Evolutionary conservation across 92 coral and sea anemone genomes (phyloP).

Genomic region (Muricea muricata): DNA sequence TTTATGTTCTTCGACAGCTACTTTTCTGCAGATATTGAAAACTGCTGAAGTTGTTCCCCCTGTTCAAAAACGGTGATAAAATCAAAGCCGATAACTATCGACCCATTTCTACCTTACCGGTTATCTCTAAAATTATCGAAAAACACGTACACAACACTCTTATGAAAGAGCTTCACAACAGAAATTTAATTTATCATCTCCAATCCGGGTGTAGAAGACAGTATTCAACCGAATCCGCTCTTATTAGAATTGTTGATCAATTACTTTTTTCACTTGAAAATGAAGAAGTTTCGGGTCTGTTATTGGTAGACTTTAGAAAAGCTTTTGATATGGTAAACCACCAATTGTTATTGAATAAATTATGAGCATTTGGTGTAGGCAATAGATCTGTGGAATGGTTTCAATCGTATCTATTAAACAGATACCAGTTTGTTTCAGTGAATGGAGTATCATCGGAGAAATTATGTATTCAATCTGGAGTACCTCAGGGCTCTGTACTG

Average conservation of each 20-base stretch:
- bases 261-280: not conserved
- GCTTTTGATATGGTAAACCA: not conserved
- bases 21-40: conserved; percentile 14
- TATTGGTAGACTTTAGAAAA: not conserved
- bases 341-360: not conserved
- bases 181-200: not conserved
- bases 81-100: not conserved
- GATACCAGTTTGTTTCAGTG: not conserved
- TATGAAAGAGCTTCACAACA: not conserved
- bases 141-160: not conserved
- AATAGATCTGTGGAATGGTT: not conserved
- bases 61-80: not conserved
- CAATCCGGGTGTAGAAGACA: not conserved
- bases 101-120: not conserved
- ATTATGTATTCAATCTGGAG: not conserved
- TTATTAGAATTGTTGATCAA: not conserved
- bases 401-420: not conserved
- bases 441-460: not conserved
- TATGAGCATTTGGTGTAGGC: not conserved
- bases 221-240: not conserved
- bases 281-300: not conserved
- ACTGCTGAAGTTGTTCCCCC: not conserved
- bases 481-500: not conserved
- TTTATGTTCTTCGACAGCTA: not conserved
- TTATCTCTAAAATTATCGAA: conserved; percentile 2